Evolutionary conservation across 37 sponge, comb jelly and placozoan species (phyloP).

Genomic region (Halichondria panicea): DNA sequence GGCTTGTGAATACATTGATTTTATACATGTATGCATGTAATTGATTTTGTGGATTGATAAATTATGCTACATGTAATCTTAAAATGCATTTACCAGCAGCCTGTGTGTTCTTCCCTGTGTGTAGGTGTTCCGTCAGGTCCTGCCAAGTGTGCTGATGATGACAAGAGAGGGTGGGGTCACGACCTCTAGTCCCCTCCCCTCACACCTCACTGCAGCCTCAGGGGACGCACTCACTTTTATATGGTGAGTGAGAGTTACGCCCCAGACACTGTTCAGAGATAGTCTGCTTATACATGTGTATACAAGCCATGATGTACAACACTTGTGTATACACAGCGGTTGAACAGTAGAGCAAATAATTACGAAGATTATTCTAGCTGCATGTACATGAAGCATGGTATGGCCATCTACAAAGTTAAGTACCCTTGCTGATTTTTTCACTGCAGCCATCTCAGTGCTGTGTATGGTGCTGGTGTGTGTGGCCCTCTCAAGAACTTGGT

Average conservation of each 20-base stretch:
- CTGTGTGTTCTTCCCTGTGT: neutral
- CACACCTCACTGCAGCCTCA: constrained; percentile 24
- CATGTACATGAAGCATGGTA: neutral
- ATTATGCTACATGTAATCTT: neutral
- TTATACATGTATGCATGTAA: neutral
- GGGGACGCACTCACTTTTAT: constrained; percentile 51
- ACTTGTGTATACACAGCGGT: too few species aligned
- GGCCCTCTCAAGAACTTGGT: constrained; percentile 52
- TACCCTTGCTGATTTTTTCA: neutral
- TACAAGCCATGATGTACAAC: too few species aligned
- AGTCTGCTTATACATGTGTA: too few species aligned
- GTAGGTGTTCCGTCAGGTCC: constrained; percentile 62
- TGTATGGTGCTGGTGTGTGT: neutral
- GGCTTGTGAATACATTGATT: neutral
- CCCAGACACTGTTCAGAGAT: neutral
- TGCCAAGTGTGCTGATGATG: constrained; percentile 58
- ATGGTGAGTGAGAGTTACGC: constrained; percentile 20
- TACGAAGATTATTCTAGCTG: neutral
- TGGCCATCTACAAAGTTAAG: too few species aligned
- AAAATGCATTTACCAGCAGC: neutral
- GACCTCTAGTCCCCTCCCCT: constrained; percentile 43
- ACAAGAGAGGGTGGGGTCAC: constrained; percentile 16
- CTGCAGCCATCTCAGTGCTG: neutral
- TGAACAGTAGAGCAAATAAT: too few species aligned
- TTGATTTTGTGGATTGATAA: too few species aligned